Evolutionary conservation across 1,140 invertebrate species (phyloP), one percentile per base, ranked within the genome.

Genomic region (Lordiphosa collinella): DNA sequence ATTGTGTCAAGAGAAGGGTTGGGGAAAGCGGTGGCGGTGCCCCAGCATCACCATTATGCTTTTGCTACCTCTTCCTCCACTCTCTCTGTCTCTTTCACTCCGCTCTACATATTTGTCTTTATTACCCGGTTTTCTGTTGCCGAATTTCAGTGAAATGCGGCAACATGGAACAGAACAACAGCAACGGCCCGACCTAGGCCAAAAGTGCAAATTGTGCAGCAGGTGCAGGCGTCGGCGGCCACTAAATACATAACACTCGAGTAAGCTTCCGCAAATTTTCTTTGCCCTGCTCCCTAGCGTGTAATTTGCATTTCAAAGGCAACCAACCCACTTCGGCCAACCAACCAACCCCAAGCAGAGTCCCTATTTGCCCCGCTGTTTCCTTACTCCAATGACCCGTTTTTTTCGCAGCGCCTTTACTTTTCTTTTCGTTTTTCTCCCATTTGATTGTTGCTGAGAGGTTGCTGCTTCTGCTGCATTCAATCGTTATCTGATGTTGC

Each of bases 251-350:
- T 67, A 80, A 62, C 76, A 73, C 76, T 76, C 61, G 61, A 82
- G 65, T 71, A 67, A 76, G 75, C 61, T 80, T 80, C 75, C 75
- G 76, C 47, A 52, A 63, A 43, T 22, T 35, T 18, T 12, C 29
- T 10, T 18, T 10, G 16, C 25, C 18, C 2, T 4, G 4, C 25
- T 7, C 47, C 25, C 40, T 54, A 43, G 66, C 50, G 60, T 80
- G 71, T 79, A 80, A 80, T 80, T 80, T 80, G 76, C 76, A 80
- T 80, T 71, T 82, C 76, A 80, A 80, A 80, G 76, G 71, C 76
- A 65, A 29, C 49, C 58, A 74, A 41, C 40, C 22, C 12, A 48
- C 35, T 11, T n/a, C n/a, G n/a, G n/a, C n/a, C n/a, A n/a, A n/a
- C n/a, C n/a, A n/a, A n/a, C 41, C 32, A 22, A 44, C 6, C 14